phyloP scores from a whole-genome alignment of 2,888 invertebrate genomes.

The Rhingia rostrata region DNA sequence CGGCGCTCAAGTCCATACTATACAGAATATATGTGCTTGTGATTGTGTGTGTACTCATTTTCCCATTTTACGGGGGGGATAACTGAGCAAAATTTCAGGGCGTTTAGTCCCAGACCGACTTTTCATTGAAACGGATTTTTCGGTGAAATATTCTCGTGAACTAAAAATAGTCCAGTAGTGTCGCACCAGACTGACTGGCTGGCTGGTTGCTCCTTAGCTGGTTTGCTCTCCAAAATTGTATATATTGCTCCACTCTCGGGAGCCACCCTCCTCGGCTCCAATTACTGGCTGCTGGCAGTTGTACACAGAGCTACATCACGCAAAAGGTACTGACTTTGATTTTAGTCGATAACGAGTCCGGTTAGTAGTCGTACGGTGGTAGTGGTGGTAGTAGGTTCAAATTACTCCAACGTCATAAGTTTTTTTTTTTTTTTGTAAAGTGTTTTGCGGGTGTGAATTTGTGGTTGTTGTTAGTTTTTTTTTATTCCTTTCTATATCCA shows the following conservation, averaged over 20 bases:
- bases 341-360: conserved; percentile 74
- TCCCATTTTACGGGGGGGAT: conserved; percentile 65
- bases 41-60: conserved; percentile 49
- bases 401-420: conserved; percentile 55
- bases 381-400: conserved; percentile 72
- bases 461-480: conserved; percentile 37
- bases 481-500: conserved; percentile 9
- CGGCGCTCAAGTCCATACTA: conserved; percentile 51
- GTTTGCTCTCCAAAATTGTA: conserved; percentile 58
- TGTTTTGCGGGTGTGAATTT: conserved; percentile 62
- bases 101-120: conserved; percentile 74
- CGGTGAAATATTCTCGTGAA: conserved; percentile 71
- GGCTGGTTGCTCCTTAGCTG: conserved; percentile 57
- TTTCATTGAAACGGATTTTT: conserved; percentile 75
- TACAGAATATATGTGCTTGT: conserved; percentile 18
- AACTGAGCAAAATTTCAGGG: conserved; percentile 73
- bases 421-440: conserved; percentile 25
- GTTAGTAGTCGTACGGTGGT: conserved; percentile 73
- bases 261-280: conserved; percentile 39
- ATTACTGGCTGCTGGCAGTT: conserved; percentile 8
- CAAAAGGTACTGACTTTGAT: conserved; percentile 74
- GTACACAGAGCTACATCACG: conserved; percentile 55
- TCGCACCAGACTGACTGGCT: conserved; percentile 74
- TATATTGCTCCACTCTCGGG: conserved; percentile 62
- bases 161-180: conserved; percentile 75